Base-by-base conservation (phyloP, 2,797 vertebrate genomes). In the Typhlichthys eigenmanni region DNA sequence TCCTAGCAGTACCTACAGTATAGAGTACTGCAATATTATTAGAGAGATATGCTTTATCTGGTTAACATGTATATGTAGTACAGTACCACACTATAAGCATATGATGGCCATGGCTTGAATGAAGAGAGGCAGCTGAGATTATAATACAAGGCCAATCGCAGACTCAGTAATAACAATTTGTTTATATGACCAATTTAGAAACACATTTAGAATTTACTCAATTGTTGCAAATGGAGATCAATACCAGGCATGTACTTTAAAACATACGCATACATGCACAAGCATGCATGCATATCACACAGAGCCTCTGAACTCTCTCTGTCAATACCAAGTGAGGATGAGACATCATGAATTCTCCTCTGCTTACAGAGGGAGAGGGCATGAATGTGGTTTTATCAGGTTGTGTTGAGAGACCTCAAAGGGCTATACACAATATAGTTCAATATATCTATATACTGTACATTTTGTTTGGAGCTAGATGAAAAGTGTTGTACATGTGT, bases 311-410 rank as follows among this genome's bases (percentile, higher is more conserved):
- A 80, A 67, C 70, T 32, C 46, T 17, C 55, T 66, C 67, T 63
- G 64, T 81, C 79, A 74, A 80, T 24, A 61, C 70, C 53, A 43
- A 17, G 32, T 76, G 73, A 76, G 80, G 77, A 85, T 74, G 74
- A 83, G 82, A 85, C 81, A 74, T 71, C 58, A 58, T 68, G 59
- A 75, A 74, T 83, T 77, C 84, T 32, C 60, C 73, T 77, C 66
- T 76, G 72, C 78, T 60, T 66, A 53, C 69, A 74, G 84, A 72
- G 72, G 65, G 16, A 67, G 68, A 43, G 46, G 66, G 73, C 67
- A 84, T 85, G 74, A 86, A 83, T 78, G 24, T 55, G 81, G 67
- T 83, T 73, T 79, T 72, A 83, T 84, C 75, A 66, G 77, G 84
- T 81, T 60, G 68, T 62, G 80, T 62, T 81, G 82, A 79, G 74